These are phyloP conservation scores for Heteromyza rotundicornis DNA, from an alignment of 2,888 invertebrate genomes.

Conservation along the genomic window DNA sequence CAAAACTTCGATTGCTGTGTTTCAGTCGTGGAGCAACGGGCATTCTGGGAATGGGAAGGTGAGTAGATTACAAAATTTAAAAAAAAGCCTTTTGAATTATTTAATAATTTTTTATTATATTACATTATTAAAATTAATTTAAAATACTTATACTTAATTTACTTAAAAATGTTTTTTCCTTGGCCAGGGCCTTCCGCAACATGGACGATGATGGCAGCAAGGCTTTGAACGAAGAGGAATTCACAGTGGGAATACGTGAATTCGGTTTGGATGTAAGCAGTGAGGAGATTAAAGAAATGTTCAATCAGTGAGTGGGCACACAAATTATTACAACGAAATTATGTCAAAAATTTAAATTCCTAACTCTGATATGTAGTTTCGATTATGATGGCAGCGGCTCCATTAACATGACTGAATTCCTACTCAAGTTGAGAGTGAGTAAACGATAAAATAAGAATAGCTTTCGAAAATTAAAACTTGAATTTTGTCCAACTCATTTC, in stretches of 20 bases:
- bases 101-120: not conserved
- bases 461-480: no score
- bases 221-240: conserved; percentile 82
- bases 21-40: conserved; percentile 86
- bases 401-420: conserved; percentile 88
- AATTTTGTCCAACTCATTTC: not conserved
- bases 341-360: not conserved
- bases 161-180: not conserved
- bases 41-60: conserved; percentile 88
- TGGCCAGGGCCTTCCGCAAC: conserved; percentile 77
- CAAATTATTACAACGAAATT: not conserved
- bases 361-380: conserved; percentile 70
- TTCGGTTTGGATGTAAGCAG: conserved; percentile 75
- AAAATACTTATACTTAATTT: no score
- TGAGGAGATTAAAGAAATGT: conserved; percentile 61
- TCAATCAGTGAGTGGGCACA: conserved; percentile 52
- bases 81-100: not conserved
- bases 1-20: conserved; percentile 83
- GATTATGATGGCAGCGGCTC: conserved; percentile 86
- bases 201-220: conserved; percentile 95
- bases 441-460: conserved; percentile 20
- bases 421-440: conserved; percentile 79
- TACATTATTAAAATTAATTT: not conserved
- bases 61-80: conserved; percentile 7
- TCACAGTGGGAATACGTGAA: conserved; percentile 79